phyloP scores from a whole-genome alignment of 2,888 invertebrate species.

The Eupithecia dodoneata region DNA sequence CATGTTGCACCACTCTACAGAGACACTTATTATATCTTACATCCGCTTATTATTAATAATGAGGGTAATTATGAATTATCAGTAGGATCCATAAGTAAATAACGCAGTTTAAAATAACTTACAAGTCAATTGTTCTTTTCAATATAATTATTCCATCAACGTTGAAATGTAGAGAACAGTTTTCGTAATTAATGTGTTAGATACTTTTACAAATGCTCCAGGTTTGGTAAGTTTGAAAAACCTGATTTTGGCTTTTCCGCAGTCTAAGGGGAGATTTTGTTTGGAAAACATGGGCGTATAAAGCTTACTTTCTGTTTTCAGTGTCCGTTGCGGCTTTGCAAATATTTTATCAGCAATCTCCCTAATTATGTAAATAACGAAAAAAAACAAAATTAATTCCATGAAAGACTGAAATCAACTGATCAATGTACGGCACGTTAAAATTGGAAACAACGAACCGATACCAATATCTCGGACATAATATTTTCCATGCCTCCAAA shows the following conservation, averaged over 20 bases:
- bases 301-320: not conserved
- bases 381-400: conserved; percentile 39
- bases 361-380: conserved; percentile 28
- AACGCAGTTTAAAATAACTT: conserved; percentile 11
- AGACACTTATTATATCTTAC: conserved; percentile 5
- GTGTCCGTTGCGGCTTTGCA: conserved; percentile 3
- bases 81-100: conserved; percentile 22
- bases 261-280: not conserved
- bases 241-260: too few species aligned
- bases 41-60: conserved; percentile 19
- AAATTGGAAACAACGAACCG: conserved; percentile 80
- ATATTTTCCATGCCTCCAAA: conserved; percentile 46
- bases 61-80: conserved; percentile 12
- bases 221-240: not conserved
- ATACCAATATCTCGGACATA: conserved; percentile 71
- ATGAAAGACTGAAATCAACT: conserved; percentile 46
- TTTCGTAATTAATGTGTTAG: not conserved
- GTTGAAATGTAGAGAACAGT: not conserved
- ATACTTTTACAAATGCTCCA: not conserved
- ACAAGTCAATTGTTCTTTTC: conserved; percentile 15
- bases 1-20: conserved; percentile 35
- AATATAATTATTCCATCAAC: conserved; percentile 13
- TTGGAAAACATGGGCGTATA: not conserved
- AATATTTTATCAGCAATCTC: conserved; percentile 28
- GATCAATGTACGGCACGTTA: conserved; percentile 63